phyloP scores from a whole-genome alignment of 2,113 vertebrate species.

The Hippocampus zosterae region DNA sequence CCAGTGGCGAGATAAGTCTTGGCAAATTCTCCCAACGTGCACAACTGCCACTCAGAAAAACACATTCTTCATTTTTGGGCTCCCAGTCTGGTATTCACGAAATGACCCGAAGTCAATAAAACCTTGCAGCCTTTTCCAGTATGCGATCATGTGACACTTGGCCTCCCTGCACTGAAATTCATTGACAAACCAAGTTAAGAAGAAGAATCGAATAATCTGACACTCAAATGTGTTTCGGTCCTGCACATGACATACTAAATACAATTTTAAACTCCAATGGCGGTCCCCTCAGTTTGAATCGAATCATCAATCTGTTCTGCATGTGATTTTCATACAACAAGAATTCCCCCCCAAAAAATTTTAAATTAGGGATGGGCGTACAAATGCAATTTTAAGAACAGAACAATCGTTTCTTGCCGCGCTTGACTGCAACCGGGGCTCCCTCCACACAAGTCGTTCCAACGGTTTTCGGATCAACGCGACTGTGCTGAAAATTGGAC shows the following conservation, averaged over 20 bases:
- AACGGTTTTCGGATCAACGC: no score
- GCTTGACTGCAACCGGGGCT: no score
- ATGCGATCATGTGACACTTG: neutral
- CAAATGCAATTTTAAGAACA: neutral
- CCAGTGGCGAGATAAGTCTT: no score
- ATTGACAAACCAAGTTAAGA: neutral
- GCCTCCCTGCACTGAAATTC: neutral
- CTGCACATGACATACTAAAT: neutral
- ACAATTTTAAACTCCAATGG: neutral
- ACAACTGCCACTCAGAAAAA: no score
- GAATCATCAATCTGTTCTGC: neutral
- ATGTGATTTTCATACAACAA: neutral
- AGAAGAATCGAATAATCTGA: no score
- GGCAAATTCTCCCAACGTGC: no score
- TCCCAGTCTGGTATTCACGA: neutral
- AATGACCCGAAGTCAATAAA: neutral
- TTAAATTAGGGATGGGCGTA: neutral
- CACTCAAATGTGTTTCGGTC: no score
- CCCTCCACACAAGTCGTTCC: no score
- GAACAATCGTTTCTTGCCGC: no score
- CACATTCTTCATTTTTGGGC: neutral
- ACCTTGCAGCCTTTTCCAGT: neutral
- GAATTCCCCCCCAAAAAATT: neutral
- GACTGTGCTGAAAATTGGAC: no score
- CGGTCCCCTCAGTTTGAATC: neutral